Evolutionary conservation across 2,888 invertebrate species (phyloP).

Genomic region (Colostygia pectinataria): DNA sequence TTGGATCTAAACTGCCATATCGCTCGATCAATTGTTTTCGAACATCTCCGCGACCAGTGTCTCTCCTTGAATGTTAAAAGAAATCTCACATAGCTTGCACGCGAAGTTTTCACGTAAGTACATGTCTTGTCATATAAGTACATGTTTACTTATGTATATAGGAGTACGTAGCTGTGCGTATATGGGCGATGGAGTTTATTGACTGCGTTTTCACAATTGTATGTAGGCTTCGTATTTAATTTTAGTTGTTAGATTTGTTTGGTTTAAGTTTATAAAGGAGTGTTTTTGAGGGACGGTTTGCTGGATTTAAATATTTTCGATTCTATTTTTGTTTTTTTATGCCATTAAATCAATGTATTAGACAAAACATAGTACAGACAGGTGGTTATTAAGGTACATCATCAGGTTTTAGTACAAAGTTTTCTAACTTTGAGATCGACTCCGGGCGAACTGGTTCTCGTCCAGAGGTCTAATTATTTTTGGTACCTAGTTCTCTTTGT

Average conservation of each 20-base stretch:
- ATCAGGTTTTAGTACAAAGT: too few relatives aligned
- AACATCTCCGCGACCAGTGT: slow-evolving; percentile 40
- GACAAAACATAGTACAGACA: too few relatives aligned
- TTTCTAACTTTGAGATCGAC: too few relatives aligned
- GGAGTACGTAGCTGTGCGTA: slow-evolving; percentile 16
- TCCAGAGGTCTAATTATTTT: too few relatives aligned
- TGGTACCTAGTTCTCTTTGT: too few relatives aligned
- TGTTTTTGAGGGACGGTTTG: too few relatives aligned
- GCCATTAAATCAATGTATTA: too few relatives aligned
- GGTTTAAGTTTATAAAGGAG: too few relatives aligned
- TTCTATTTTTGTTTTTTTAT: neutral
- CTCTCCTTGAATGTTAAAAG: slow-evolving; percentile 75
- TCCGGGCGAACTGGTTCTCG: too few relatives aligned
- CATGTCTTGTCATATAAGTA: slow-evolving; percentile 42
- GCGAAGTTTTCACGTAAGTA: slow-evolving; percentile 73
- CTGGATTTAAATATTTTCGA: too few relatives aligned
- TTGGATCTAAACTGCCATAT: slow-evolving; percentile 12
- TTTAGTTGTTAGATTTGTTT: neutral
- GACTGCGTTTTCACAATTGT: slow-evolving; percentile 36
- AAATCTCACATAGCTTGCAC: slow-evolving; percentile 69
- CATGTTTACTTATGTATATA: slow-evolving; percentile 26
- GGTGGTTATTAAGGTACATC: too few relatives aligned
- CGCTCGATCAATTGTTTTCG: slow-evolving; percentile 20
- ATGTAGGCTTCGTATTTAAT: slow-evolving; percentile 13
- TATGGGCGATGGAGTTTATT: slow-evolving; percentile 33